Base-by-base conservation (phyloP, 2,797 vertebrate genomes). In the Galagoides demidoff region DNA sequence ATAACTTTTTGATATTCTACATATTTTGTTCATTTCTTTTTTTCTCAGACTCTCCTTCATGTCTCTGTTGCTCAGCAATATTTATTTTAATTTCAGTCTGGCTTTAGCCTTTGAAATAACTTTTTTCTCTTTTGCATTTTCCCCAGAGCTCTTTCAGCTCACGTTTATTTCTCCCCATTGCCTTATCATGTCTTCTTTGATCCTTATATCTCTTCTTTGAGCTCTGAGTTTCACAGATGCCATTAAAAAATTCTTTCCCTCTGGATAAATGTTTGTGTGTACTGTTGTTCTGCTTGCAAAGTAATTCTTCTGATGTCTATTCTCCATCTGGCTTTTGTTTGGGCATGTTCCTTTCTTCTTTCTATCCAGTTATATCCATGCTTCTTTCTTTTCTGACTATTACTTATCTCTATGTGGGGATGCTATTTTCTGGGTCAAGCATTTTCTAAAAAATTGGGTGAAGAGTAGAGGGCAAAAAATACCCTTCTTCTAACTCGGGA, bases 361-460 rank as follows among this genome's bases (percentile, higher is more conserved):
- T 57, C 87, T 57, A 16, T 68, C 31, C 57, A 10, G 19, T 68
- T 77, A 49, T 34, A 34, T 31, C 59, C 34, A 59, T 0, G 10
- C 29, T 84, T 92, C 71, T 83, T 19, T 92, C 39, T 81, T 92
- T 89, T 91, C 43, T 63, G 23, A 94, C 79, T 63, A 55, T 82
- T 83, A 64, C 1, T 39, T 89, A 79, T 87, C 59, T 94, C 17
- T 74, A 66, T 19, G 57, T n/a, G 31, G 14, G 37, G n/a, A 29
- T 22, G 55, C n/a, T 25, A 45, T 68, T 85, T 45, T 43, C 31
- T 71, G 34, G 12, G 7, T 93, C n/a, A 95, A 82, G 43, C 8
- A 93, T 83, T 89, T 84, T 39, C 55, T 87, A 29, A 74, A 78
- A 79, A 45, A 34, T 68, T 52, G 63, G 34, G 85, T 39, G 31